Evolutionary conservation across 2,113 vertebrate species (phyloP), one percentile per base, ranked within the genome.

Genomic region (Tetraodon nigroviridis): DNA sequence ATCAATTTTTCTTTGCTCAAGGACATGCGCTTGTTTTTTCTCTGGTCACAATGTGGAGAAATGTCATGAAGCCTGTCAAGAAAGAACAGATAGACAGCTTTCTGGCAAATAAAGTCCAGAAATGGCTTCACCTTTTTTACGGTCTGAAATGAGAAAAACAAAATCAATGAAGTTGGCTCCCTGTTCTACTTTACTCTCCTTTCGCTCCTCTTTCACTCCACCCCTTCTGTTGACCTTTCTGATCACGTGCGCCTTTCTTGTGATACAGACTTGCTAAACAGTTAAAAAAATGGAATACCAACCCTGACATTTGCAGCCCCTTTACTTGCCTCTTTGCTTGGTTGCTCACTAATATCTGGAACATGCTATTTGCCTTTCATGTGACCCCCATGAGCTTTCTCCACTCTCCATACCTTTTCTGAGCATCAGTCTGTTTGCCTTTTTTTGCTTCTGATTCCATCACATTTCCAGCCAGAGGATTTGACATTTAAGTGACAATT

Each of bases 401-500:
- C 53, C 51, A 46, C 57, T 65, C 46, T 76, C 67, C 55, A 40
- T 2, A 71, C 67, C 55, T 70, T 62, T 57, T 69, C 71, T 45
- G 21, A 47, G 71, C 47, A 78, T 78, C 66, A 83, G 83, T 79
- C 73, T 61, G 58, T 66, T 77, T 75, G 52, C 68, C 64, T 64
- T 51, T 70, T 79, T 81, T 66, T 58, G 5, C 17, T 7, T 11
- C n/a, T 40, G 45, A 80, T 78, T 76, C 72, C 69, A 76, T 84
- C 68, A 22, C 4, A n/a, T 61, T 52, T 7, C 57, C 73, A 46
- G 69, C 77, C 79, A 61, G 63, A 81, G 32, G 64, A 75, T 88
- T 88, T 88, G 86, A 88, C 82, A 86, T 89, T 87, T 89, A 81
- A 80, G 71, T 84, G 84, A 78, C 84, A 84, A 88, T 86, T 83